phyloP scores from a whole-genome alignment of 2,888 invertebrate genomes.

The Papilio protenor region DNA sequence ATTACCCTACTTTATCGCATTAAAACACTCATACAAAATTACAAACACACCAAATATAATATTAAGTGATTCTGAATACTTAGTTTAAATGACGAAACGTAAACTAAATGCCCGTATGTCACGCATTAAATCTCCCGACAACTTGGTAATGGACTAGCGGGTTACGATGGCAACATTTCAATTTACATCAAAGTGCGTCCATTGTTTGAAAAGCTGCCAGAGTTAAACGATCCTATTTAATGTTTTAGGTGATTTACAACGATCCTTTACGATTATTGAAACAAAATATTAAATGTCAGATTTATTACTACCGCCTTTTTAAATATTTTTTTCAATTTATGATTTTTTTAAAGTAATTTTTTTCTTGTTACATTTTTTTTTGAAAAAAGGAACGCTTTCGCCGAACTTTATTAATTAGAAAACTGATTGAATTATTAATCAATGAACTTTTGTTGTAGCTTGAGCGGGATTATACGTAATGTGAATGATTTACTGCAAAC shows the following conservation, averaged over 20 bases:
- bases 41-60: neutral
- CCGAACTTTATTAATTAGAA: neutral
- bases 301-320: constrained; percentile 22
- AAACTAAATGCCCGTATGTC: constrained; percentile 33
- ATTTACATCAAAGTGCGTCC: constrained; percentile 43
- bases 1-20: constrained; percentile 17
- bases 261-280: constrained; percentile 26
- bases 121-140: constrained; percentile 30
- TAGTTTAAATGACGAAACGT: constrained; percentile 23
- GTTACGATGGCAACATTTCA: constrained; percentile 44
- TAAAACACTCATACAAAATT: neutral
- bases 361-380: neutral
- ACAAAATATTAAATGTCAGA: constrained; percentile 25
- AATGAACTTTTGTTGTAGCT: neutral
- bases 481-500: neutral
- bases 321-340: neutral
- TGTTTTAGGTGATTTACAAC: constrained; percentile 35
- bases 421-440: neutral
- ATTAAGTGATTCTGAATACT: neutral
- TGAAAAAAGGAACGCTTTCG: neutral
- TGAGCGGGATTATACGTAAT: neutral
- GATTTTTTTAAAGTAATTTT: neutral
- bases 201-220: constrained; percentile 41
- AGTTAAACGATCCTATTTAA: constrained; percentile 35
- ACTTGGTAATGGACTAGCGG: constrained; percentile 28